Percentiles rank a stretch among this genome's conserved stretches.
Evolutionary conservation across 2,113 vertebrate species (phyloP).

Genomic region (Zeus faber): DNA sequence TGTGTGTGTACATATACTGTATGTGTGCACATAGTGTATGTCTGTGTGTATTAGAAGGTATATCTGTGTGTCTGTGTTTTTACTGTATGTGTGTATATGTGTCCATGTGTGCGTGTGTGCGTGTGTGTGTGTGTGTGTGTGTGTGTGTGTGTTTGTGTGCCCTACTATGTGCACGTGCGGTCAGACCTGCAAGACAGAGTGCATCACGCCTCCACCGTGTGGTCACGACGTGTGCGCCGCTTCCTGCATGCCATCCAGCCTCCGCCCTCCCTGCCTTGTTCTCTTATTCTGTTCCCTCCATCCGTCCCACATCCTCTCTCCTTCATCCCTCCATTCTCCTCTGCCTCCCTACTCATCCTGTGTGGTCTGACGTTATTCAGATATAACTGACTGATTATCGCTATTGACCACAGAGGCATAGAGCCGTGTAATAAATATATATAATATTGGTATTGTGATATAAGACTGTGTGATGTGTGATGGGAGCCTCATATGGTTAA

Average conservation of each 20-base stretch:
- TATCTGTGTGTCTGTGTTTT: neutral
- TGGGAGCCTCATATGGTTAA: too few species aligned
- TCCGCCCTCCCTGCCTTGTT: constrained; percentile 17
- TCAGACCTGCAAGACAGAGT: constrained; percentile 17
- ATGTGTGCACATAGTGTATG: neutral
- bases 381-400: too few species aligned
- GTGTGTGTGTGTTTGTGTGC: constrained; percentile 9
- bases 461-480: too few species aligned
- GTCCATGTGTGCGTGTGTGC: neutral
- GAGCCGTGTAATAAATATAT: too few species aligned
- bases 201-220: constrained; percentile 42
- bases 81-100: too few species aligned
- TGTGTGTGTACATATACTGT: neutral
- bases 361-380: neutral
- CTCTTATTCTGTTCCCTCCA: constrained; percentile 7
- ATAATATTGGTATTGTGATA: too few species aligned
- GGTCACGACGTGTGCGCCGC: constrained; percentile 50
- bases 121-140: neutral
- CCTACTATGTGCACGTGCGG: constrained; percentile 17
- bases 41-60: neutral
- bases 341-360: neutral
- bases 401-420: too few species aligned
- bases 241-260: constrained; percentile 47
- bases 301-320: constrained; percentile 27
- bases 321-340: constrained; percentile 1